A percentile compares a stretch with the other conserved stretches of the same genome.
Evolutionary conservation across 2,113 vertebrate species (phyloP).

Genomic region (Empidonax alnorum): DNA sequence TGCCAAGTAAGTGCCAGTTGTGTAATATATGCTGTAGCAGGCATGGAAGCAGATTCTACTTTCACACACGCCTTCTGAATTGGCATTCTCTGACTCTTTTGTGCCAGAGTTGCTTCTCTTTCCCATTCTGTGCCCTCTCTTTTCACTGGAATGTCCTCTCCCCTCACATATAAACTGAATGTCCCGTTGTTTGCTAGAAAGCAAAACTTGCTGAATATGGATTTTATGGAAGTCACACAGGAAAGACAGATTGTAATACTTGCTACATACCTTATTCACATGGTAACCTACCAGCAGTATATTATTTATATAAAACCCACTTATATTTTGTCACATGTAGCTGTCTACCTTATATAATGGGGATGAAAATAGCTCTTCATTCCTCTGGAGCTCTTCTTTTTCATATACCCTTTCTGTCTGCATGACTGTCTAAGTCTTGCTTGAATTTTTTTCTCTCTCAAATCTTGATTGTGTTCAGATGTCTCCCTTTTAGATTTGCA

Average conservation of each 20-base stretch:
- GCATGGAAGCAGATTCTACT: constrained; percentile 60
- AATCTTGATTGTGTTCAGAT: neutral
- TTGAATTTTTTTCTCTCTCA: neutral
- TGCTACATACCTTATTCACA: constrained; percentile 5
- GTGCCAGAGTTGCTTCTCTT: constrained; percentile 52
- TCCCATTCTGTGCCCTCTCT: constrained; percentile 57
- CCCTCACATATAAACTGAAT: constrained; percentile 66
- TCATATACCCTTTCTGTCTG: neutral
- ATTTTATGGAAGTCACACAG: constrained; percentile 64
- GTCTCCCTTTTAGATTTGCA: neutral
- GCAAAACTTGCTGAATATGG: constrained; percentile 61
- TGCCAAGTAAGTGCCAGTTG: constrained; percentile 77
- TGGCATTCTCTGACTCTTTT: constrained; percentile 72
- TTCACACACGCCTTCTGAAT: constrained; percentile 71
- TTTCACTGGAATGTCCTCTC: constrained; percentile 45
- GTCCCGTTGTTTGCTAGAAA: constrained; percentile 67
- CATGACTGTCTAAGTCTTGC: neutral
- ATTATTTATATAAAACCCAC: neutral
- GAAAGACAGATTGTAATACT: constrained; percentile 4
- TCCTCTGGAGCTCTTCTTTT: neutral
- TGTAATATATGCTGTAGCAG: constrained; percentile 66
- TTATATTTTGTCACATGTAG: neutral
- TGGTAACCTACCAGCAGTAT: neutral
- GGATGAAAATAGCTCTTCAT: neutral
- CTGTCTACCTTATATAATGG: neutral